Evolutionary conservation across 2,113 vertebrate species (phyloP).

Genomic region (chimpanzee (Pan troglodytes)): DNA sequence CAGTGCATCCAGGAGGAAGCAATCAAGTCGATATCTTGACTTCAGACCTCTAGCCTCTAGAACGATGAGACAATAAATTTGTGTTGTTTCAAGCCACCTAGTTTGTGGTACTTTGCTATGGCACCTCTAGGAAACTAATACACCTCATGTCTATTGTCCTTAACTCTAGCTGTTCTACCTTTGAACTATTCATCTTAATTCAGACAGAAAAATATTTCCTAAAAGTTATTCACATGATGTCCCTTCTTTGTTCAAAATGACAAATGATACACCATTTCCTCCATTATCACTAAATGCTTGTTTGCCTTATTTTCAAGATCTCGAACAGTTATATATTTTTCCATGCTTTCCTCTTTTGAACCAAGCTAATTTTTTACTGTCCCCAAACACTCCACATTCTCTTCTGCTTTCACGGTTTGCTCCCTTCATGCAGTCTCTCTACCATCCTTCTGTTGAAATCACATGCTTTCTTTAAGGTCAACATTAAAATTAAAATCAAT

Average conservation of each 20-base stretch:
- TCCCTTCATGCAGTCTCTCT: not conserved
- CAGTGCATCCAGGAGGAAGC: not conserved
- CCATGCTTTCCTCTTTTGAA: not conserved
- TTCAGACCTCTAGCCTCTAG: not conserved
- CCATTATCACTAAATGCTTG: not conserved
- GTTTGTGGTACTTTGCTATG: not conserved
- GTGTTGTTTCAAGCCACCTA: not conserved
- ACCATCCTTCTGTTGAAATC: not conserved
- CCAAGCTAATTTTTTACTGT: not conserved
- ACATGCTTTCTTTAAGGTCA: not conserved
- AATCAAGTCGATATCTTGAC: not conserved
- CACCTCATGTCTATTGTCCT: not conserved
- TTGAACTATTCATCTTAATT: not conserved
- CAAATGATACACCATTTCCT: not conserved
- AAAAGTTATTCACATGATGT: not conserved
- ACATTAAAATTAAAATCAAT: constrained; percentile 18
- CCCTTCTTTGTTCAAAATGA: not conserved
- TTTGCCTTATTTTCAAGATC: not conserved
- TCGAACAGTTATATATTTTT: not conserved
- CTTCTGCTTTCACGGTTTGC: not conserved
- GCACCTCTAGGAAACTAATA: not conserved
- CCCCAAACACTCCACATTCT: not conserved
- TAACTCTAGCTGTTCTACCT: not conserved
- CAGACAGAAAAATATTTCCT: not conserved
- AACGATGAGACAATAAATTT: not conserved